Percentiles rank a stretch among this genome's conserved stretches.
Evolutionary conservation across 2,797 vertebrate genomes (phyloP).

Genomic region (Galago senegalensis): DNA sequence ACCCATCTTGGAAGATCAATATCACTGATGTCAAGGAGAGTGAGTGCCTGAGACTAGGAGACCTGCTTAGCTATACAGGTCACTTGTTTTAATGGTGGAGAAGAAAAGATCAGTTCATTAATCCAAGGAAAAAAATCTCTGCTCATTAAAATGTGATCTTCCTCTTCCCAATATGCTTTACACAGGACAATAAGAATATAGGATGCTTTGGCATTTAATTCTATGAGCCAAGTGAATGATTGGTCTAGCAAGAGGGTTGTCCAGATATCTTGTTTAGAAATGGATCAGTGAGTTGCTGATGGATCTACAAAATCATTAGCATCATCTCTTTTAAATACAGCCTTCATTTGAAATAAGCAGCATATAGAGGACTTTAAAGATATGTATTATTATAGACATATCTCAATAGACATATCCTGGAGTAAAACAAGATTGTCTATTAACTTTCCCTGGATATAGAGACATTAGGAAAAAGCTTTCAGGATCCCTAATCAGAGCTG

Average conservation of each 20-base stretch:
- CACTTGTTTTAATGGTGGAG: neutral
- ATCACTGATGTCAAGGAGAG: neutral
- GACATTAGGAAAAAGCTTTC: neutral
- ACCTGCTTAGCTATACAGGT: neutral
- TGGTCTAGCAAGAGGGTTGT: neutral
- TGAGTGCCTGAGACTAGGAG: neutral
- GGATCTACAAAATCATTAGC: neutral
- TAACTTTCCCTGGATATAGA: neutral
- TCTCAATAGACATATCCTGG: neutral
- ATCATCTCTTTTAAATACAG: conserved; percentile 34
- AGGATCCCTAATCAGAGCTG: neutral
- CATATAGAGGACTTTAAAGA: neutral
- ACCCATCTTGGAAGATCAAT: neutral
- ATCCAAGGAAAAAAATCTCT: conserved; percentile 22
- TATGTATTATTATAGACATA: neutral
- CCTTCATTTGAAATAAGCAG: neutral
- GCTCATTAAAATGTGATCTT: conserved; percentile 27
- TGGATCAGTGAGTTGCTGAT: conserved; percentile 42
- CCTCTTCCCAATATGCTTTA: conserved; percentile 38
- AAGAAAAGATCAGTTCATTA: conserved; percentile 31
- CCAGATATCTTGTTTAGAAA: conserved; percentile 45
- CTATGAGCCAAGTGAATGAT: conserved; percentile 33
- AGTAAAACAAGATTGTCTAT: neutral
- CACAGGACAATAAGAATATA: neutral
- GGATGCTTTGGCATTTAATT: conserved; percentile 48